Conservation (phyloP, 1,140 invertebrate genomes). For the Sycophaga agraensis region DNA sequence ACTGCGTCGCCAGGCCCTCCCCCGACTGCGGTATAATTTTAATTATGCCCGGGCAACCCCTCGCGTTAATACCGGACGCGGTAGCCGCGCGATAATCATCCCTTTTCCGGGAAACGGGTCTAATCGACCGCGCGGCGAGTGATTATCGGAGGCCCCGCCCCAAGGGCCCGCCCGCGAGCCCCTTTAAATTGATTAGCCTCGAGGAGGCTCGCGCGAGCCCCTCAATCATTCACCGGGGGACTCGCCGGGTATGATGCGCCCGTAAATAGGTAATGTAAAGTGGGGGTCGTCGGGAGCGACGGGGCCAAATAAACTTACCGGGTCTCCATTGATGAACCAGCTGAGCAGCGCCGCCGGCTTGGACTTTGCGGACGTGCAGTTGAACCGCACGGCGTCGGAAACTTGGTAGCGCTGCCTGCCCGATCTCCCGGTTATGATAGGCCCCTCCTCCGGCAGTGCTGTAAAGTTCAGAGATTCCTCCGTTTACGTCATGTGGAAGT, state of each 20-base stretch:
- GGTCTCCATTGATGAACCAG: slow-evolving; percentile 75
- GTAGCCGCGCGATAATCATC: neutral
- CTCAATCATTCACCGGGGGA: neutral
- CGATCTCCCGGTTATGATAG: slow-evolving; percentile 62
- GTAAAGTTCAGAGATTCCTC: slow-evolving; percentile 37
- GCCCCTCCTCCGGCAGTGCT: slow-evolving; percentile 70
- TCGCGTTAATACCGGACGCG: too few relatives aligned
- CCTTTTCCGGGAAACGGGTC: neutral
- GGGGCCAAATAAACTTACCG: slow-evolving; percentile 55
- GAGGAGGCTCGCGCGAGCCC: neutral
- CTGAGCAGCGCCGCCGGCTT: slow-evolving; percentile 69
- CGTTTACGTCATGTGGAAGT: neutral
- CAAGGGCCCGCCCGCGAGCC: neutral
- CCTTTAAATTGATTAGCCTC: slow-evolving; percentile 20
- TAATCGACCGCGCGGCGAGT: slow-evolving; percentile 14
- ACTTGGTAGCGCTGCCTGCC: slow-evolving; percentile 67
- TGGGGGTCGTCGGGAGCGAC: neutral
- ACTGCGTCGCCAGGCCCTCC: too few relatives aligned
- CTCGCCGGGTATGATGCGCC: neutral
- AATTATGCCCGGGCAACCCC: neutral
- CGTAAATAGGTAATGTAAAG: neutral
- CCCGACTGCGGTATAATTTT: neutral
- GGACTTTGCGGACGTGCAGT: slow-evolving; percentile 70
- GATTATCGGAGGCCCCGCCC: slow-evolving; percentile 7
- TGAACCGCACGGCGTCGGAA: slow-evolving; percentile 67